These are phyloP conservation scores for Chaenodraco wilsoni DNA, from an alignment of 2,797 vertebrate genomes.

Conservation along the genomic window DNA sequence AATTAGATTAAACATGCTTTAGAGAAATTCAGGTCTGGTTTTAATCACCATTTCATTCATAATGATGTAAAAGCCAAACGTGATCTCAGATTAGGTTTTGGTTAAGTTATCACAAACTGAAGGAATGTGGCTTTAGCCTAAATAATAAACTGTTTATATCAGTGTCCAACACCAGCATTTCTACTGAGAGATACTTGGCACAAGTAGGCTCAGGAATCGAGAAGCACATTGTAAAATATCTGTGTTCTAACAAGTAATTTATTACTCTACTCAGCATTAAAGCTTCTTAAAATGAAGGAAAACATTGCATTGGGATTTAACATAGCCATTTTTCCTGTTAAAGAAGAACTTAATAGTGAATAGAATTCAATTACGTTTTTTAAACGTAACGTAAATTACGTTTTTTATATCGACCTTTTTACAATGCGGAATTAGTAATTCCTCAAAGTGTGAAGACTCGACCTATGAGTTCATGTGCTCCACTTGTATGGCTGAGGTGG, in stretches of 20 bases:
- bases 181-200: constrained; percentile 40
- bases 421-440: constrained; percentile 51
- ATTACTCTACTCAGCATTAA: constrained; percentile 41
- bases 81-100: constrained; percentile 16
- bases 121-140: constrained; percentile 17
- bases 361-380: constrained; percentile 10
- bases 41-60: background rate
- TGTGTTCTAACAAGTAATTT: constrained; percentile 40
- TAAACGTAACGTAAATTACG: constrained; percentile 17
- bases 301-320: background rate
- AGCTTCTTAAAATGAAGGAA: constrained; percentile 29
- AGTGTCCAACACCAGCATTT: constrained; percentile 37
- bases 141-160: background rate
- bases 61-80: constrained; percentile 17
- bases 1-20: background rate
- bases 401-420: constrained; percentile 54
- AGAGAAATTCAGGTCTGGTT: background rate
- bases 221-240: constrained; percentile 53
- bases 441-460: constrained; percentile 47
- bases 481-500: constrained; percentile 96
- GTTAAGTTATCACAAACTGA: background rate
- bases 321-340: constrained; percentile 13
- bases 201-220: constrained; percentile 34
- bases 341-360: constrained; percentile 42
- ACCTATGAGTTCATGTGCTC: constrained; percentile 95